Base-by-base conservation (phyloP, 2,888 invertebrate genomes). In the Tachina grossa region DNA sequence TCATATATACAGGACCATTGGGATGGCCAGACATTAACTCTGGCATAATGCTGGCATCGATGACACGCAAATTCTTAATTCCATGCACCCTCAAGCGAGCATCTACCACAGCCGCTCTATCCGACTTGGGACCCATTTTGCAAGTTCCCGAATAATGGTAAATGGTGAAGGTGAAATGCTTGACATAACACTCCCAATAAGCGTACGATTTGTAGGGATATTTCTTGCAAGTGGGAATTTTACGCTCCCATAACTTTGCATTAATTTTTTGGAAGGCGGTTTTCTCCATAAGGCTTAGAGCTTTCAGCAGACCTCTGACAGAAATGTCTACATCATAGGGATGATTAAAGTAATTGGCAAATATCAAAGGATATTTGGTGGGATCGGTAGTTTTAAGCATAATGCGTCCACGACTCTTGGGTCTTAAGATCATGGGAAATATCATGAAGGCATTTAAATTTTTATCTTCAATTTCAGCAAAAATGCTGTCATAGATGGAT, bases 401-500 rank as follows among this genome's bases (percentile, higher is more conserved):
- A 16, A 97, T 91, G 78, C 93, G 93, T 1, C 97, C 97, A n/a
- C 94, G 93, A 45, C 96, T 96, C 89, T 94, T 94, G 0, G 96
- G 95, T 68, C 95, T 93, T 92, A 97, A 88, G 2, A 95, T 90
- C 94, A 95, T 94, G 2, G 95, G 94, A 74, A 95, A 94, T 66
- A 94, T 93, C 89, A 93, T 94, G 91, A 94, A 95, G 0, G 94
- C 92, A 53, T 95, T 90, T 22, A 91, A 84, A 1, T 88, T 84
- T 31, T 86, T 89, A 5, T 89, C 88, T 75, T 92, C 92, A 14
- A 93, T 93, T 45, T 93, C 89, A 1, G 93, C 93, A 87, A 92
- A 94, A 61, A 94, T 90, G 9, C 90, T 88, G 31, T 93, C 91
- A 78, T 93, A 94, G 16, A 94, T 90, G 41, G 92, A 90, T 16